Base-by-base conservation (phyloP, 1,140 invertebrate genomes). In the Heliconius himera region DNA sequence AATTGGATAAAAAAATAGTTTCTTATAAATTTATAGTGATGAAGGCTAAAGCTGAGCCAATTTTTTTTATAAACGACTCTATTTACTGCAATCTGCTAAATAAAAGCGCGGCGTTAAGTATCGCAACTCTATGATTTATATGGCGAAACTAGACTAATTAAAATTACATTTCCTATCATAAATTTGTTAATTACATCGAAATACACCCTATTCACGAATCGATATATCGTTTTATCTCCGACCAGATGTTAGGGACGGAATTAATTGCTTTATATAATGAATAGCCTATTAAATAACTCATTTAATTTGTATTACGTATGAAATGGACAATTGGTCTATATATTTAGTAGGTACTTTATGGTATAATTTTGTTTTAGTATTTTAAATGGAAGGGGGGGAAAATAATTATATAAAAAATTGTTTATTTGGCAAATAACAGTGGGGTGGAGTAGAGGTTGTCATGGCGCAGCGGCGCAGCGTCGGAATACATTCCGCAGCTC, bases 161-260 rank as follows among this genome's bases (percentile, higher is more conserved):
- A 66, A 66, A 66, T 26, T 66, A 66, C 54, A 75, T 66, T 66
- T 18, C 54, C 13, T n/a, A 16, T 33, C 56, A 75, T 75, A 60
- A 60, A 75, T 75, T n/a, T 5, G 60, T 60, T 26, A n/a, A 75
- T 41, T 66, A 41, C 60, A 60, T 66, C 38, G 33, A 56, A 54
- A 41, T 36, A 33, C 26, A 29, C 22, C 20, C 38, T n/a, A 36
- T 33, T n/a, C 51, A 75, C 56, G 60, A 66, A 66, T 75, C 54
- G 74, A 66, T 66, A 33, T 75, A 75, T 75, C 54, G 74, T 38
- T 72, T 72, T 38, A 72, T 72, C 70, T 72, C 70, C 18, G 5
- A 66, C 60, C 60, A 66, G 60, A 66, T 66, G 60, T 66, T 66
- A 66, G 60, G 13, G 60, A 66, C 26, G 60, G 2, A 11, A 66